phyloP scores from a whole-genome alignment of 2,113 vertebrate species.

The Halcyon malimbica region DNA sequence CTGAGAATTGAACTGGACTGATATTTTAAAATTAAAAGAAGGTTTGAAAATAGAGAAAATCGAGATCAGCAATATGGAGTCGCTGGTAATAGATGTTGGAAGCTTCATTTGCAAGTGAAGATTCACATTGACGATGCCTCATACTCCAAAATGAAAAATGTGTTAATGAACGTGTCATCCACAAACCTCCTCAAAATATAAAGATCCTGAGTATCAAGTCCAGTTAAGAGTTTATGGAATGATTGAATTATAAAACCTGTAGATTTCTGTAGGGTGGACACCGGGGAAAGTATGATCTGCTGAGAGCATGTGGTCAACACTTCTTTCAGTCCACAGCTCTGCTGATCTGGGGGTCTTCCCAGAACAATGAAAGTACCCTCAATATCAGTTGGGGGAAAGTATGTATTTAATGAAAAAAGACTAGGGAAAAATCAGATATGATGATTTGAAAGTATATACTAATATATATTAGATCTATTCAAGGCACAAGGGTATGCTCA shows the following conservation, averaged over 20 bases:
- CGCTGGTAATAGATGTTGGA: background rate
- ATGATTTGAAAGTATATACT: background rate
- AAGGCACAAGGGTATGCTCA: background rate
- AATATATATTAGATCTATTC: background rate
- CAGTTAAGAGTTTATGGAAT: background rate
- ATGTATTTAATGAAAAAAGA: background rate
- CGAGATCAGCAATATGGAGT: background rate
- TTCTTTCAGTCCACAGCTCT: background rate
- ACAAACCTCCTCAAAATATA: background rate
- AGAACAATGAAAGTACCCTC: background rate
- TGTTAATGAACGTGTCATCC: rapidly evolving
- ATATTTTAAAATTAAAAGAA: background rate
- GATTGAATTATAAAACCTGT: background rate
- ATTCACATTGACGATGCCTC: background rate
- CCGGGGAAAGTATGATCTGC: background rate
- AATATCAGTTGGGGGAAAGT: background rate
- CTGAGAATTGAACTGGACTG: background rate
- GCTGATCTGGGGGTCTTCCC: background rate
- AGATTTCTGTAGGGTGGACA: background rate
- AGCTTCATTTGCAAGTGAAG: background rate
- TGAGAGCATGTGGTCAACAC: background rate
- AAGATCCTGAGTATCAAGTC: background rate
- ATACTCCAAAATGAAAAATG: background rate
- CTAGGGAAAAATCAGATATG: background rate
- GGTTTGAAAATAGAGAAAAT: background rate